Conservation (phyloP, 2,797 vertebrate species). For the Clarias laeviceps region DNA sequence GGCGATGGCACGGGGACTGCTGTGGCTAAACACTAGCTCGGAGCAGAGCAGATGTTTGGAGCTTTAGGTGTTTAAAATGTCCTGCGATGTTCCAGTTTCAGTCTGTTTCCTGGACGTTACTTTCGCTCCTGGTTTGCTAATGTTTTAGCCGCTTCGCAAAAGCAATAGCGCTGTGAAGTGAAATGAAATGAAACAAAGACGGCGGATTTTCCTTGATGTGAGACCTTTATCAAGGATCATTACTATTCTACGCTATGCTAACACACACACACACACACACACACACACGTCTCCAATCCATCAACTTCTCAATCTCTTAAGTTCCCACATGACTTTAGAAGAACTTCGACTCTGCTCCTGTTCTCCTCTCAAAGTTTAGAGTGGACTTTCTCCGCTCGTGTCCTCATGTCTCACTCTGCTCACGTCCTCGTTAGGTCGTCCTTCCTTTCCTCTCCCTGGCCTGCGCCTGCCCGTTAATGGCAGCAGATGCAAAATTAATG, state of each 20-base stretch:
- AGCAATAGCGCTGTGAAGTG: neutral
- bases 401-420: constrained; percentile 7
- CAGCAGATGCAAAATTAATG: constrained; percentile 58
- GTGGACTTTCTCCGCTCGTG: neutral
- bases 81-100: neutral
- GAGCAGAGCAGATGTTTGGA: constrained; percentile 21
- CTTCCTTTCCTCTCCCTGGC: constrained; percentile 29
- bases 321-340: neutral
- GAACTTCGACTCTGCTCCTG: neutral
- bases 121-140: neutral
- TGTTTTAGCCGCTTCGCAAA: neutral
- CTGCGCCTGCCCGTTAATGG: constrained; percentile 47
- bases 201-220: neutral
- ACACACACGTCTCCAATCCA: neutral
- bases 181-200: neutral
- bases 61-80: constrained; percentile 19
- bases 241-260: neutral
- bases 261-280: neutral
- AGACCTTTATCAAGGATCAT: neutral
- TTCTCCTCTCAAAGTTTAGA: neutral
- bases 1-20: neutral
- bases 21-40: constrained; percentile 6
- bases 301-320: neutral
- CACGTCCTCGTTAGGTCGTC: constrained; percentile 33
- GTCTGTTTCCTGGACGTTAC: neutral